Percentiles rank a stretch among this genome's conserved stretches.
Evolutionary conservation across 1,140 invertebrate species (phyloP).

Genomic region (Myzus persicae): DNA sequence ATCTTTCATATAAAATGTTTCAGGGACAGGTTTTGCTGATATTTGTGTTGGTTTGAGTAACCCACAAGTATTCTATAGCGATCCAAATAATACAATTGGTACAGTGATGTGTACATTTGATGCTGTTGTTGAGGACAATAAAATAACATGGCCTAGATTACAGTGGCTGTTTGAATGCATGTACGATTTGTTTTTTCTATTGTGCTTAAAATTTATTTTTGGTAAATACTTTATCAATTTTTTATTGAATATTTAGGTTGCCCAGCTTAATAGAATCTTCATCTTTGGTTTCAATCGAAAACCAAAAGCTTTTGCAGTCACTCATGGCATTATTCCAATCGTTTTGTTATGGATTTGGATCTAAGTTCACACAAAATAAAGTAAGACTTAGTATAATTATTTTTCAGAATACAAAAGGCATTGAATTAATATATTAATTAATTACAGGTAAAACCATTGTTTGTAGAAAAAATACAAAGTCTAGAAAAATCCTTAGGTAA

Average conservation of each 20-base stretch:
- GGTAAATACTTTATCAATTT: neutral
- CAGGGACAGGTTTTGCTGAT: slow-evolving; percentile 66
- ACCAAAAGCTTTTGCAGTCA: slow-evolving; percentile 62
- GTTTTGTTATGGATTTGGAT: slow-evolving; percentile 66
- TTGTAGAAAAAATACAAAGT: slow-evolving; percentile 66
- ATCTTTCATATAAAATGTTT: neutral
- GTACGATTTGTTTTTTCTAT: neutral
- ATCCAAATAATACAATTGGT: slow-evolving; percentile 65
- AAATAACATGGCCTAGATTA: slow-evolving; percentile 67
- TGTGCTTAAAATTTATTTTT: neutral
- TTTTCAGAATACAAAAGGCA: neutral
- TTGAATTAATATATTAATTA: neutral
- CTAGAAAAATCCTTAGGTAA: slow-evolving; percentile 64
- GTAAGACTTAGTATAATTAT: slow-evolving; percentile 33
- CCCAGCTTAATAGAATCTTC: slow-evolving; percentile 65
- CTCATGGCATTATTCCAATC: slow-evolving; percentile 64
- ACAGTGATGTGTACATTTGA: slow-evolving; percentile 69
- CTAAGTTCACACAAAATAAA: slow-evolving; percentile 63
- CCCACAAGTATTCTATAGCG: slow-evolving; percentile 68
- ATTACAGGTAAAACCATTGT: slow-evolving; percentile 67
- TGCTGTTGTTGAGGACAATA: slow-evolving; percentile 64
- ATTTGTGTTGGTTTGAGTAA: slow-evolving; percentile 67
- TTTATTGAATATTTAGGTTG: slow-evolving; percentile 64
- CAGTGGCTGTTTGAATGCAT: slow-evolving; percentile 68
- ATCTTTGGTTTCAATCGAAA: slow-evolving; percentile 63